Base-by-base conservation (phyloP, 1,140 invertebrate species). In the Drosophila tristis region DNA sequence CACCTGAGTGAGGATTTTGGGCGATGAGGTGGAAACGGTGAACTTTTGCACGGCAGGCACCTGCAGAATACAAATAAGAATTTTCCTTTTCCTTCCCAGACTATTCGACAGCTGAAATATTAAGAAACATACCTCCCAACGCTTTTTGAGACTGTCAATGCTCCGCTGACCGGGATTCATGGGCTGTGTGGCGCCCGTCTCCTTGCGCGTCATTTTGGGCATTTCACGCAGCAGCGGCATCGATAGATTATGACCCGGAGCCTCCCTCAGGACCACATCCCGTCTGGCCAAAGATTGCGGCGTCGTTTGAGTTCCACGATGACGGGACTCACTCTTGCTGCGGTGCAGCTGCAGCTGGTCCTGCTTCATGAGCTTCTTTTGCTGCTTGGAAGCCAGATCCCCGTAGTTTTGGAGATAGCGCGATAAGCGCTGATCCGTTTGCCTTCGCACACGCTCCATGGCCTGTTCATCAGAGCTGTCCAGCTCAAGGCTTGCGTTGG, bases 181-280 rank as follows among this genome's bases (percentile, higher is more conserved):
- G 2, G 55, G n/a, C 16, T 56, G 20, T 5, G 61, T 29, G 1
- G 51, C 43, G 3, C 29, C 53, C 20, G 81, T 72, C 15, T 91
- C 87, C 44, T 63, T 81, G 4, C 90, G 78, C 13, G 90, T 91
- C 80, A 91, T 91, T 68, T 91, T 91, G 4, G 90, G 90, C 87
- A 91, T 91, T 68, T 91, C 90, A 8, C 87, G 80, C 23, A 91
- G 48, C n/a, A 91, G 47, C 6, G 90, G 90, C 89, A 91, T 91
- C 2, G 90, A 91, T 2, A 91, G 62, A 80, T 90, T 91, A 15
- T 85, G 80, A 6, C 85, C 67, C 4, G 71, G 61, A 2, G 78
- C 45, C 44, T 91, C 90, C 8, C 70, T 67, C 5, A 91, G 49
- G 5, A 91, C 90, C 20, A 91, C 65, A 74, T 91, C 90, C 0